Conservation (phyloP, 30 jellyfish, hydroid and myxozoan genomes). For the Hydra vulgaris region DNA sequence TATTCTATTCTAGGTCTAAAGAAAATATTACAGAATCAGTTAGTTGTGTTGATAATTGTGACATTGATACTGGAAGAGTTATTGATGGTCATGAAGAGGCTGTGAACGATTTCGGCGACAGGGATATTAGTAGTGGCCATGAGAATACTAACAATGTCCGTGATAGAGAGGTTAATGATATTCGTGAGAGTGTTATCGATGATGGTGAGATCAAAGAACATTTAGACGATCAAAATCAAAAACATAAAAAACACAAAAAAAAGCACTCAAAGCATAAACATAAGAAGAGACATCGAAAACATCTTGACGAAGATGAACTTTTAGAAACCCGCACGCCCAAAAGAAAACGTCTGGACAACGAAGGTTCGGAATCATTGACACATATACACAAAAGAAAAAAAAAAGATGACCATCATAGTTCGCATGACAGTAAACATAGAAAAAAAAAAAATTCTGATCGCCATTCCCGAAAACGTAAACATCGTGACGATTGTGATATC, state of each 20-base stretch:
- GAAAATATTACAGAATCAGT: neutral
- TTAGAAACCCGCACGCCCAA: too few relatives aligned
- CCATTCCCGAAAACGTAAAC: neutral
- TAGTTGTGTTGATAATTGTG: neutral
- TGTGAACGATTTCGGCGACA: too few relatives aligned
- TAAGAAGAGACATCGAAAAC: neutral
- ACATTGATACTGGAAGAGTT: neutral
- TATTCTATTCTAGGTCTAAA: neutral
- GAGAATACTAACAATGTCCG: too few relatives aligned
- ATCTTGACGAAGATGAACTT: neutral
- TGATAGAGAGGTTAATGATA: too few relatives aligned
- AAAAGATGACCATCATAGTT: neutral
- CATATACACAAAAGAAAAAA: neutral
- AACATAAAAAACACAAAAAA: neutral
- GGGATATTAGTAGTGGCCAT: too few relatives aligned
- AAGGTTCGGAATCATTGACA: neutral
- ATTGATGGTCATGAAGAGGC: neutral
- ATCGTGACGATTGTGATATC: neutral
- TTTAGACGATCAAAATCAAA: neutral
- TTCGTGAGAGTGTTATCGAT: too few relatives aligned
- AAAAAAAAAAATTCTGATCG: neutral
- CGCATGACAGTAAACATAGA: neutral
- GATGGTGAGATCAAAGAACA: neutral
- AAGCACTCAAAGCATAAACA: neutral
- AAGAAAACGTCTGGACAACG: too few relatives aligned